Evolutionary conservation across 2,888 invertebrate species (phyloP).

Genomic region (Sacculina carcini): DNA sequence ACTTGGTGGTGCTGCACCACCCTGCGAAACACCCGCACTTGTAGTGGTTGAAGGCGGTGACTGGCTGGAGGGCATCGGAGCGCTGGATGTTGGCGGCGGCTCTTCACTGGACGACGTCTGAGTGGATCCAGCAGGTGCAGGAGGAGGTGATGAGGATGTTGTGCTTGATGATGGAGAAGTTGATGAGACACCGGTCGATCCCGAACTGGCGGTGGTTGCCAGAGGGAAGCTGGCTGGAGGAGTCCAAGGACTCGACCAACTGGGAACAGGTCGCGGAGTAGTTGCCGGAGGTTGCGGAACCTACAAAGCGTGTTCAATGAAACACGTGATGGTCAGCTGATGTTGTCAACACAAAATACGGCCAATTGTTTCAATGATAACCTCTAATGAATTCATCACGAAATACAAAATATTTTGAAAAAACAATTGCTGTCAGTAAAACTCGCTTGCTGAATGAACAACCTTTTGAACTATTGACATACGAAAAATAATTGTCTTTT

Average conservation of each 20-base stretch:
- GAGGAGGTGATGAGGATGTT: conserved; percentile 7
- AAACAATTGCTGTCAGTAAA: too few species aligned
- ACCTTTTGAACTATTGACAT: too few species aligned
- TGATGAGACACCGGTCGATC: too few species aligned
- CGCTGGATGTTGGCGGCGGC: not conserved
- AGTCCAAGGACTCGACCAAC: conserved; percentile 9
- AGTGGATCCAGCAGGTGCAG: not conserved
- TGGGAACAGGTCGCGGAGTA: conserved; percentile 9
- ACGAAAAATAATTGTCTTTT: too few species aligned
- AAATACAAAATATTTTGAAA: too few species aligned
- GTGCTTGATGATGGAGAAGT: conserved; percentile 16
- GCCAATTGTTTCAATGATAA: too few species aligned
- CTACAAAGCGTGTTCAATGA: not conserved
- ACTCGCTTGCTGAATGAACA: too few species aligned
- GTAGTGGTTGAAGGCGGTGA: conserved; percentile 1
- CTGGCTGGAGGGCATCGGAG: conserved; percentile 5
- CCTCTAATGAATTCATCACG: too few species aligned
- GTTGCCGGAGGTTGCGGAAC: conserved; percentile 36
- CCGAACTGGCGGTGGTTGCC: too few species aligned
- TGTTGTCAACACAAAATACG: too few species aligned
- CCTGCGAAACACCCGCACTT: conserved; percentile 6
- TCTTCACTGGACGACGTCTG: conserved; percentile 9
- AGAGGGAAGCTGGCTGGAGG: conserved; percentile 6
- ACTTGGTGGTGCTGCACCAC: conserved; percentile 7
- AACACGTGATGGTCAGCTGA: too few species aligned